Percentiles rank a stretch among this genome's conserved stretches.
Evolutionary conservation across 2,113 vertebrate species (phyloP).

Genomic region (Oriolus oriolus): DNA sequence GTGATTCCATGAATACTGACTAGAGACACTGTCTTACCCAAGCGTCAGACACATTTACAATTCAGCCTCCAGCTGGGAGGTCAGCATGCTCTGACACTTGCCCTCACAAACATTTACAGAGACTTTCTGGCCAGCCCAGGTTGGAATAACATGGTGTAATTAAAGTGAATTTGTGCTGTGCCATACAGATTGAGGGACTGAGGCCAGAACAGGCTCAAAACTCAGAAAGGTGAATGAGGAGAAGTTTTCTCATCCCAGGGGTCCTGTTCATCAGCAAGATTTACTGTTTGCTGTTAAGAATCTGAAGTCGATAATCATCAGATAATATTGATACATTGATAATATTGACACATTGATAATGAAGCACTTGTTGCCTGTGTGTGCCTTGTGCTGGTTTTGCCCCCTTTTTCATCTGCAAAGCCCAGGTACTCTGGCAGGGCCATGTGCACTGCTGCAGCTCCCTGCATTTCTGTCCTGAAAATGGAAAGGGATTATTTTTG

Average conservation of each 20-base stretch:
- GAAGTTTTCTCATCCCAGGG: neutral
- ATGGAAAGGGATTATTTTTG: neutral
- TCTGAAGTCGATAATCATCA: neutral
- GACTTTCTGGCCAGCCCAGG: neutral
- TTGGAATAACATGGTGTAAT: neutral
- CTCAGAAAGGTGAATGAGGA: neutral
- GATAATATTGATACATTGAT: no score
- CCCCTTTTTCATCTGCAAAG: neutral
- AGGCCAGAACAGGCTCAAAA: neutral
- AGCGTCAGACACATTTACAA: neutral
- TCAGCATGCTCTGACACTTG: neutral
- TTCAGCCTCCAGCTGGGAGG: neutral
- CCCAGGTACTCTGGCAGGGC: neutral
- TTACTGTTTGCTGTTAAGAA: constrained; percentile 8
- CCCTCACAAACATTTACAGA: neutral
- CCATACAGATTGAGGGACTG: neutral
- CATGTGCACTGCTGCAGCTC: neutral
- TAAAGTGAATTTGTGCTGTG: neutral
- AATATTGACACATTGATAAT: constrained; percentile 40
- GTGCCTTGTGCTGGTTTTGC: neutral
- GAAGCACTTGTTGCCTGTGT: neutral
- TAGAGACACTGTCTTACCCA: neutral
- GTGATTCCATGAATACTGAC: neutral
- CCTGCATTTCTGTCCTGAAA: neutral
- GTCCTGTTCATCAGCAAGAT: neutral